These are phyloP conservation scores for Camponotus fellah DNA, from an alignment of 2,888 invertebrate species.

Conservation along the genomic window DNA sequence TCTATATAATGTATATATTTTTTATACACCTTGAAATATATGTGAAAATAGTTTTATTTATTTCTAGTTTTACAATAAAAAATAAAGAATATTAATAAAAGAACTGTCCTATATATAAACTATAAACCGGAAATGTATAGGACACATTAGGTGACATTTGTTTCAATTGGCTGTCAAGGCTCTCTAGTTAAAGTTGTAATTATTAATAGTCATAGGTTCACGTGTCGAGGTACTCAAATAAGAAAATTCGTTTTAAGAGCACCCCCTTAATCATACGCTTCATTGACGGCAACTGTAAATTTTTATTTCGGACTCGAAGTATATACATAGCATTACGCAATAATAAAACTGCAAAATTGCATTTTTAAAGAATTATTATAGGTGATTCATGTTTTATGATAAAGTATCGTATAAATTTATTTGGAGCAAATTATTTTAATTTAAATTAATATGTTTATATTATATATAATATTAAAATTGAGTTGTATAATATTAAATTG, in stretches of 20 bases:
- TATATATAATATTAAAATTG: not conserved
- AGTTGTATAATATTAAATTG: not conserved
- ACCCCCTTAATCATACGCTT: constrained; percentile 18
- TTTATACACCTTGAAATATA: not conserved
- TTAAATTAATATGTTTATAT: not conserved
- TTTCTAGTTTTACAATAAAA: not conserved
- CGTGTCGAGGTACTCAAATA: constrained; percentile 26
- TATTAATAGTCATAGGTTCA: constrained; percentile 46
- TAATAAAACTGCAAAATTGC: not conserved
- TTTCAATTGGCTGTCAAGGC: constrained; percentile 63
- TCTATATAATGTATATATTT: not conserved
- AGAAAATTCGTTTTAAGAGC: constrained; percentile 46
- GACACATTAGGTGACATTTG: constrained; percentile 41
- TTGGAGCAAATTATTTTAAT: not conserved
- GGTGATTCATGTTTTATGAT: not conserved
- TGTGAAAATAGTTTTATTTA: not conserved
- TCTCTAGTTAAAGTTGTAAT: constrained; percentile 51
- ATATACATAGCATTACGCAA: too few relatives aligned
- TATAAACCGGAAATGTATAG: constrained; percentile 49
- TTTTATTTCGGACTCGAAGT: not conserved
- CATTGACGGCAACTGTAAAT: not conserved
- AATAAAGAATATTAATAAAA: not conserved
- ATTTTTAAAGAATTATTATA: not conserved
- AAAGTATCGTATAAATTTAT: not conserved
- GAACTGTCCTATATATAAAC: not conserved